A percentile compares a stretch with the other conserved stretches of the same genome.
Conservation (phyloP, 2,797 vertebrate species). For the Xiphorhynchus erythropygius region DNA sequence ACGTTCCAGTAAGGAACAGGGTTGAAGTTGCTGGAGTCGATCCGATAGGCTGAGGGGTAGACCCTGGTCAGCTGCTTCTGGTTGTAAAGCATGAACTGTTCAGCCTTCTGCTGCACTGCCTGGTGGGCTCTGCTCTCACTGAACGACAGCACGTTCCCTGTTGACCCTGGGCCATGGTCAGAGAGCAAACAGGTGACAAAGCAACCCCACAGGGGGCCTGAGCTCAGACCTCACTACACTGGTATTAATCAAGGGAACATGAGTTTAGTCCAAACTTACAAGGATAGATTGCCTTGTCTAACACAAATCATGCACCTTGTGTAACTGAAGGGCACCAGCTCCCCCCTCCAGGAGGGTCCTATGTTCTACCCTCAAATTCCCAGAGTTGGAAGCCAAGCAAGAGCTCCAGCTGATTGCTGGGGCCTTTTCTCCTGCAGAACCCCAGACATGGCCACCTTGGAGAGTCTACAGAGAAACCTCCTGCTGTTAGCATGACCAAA, state of each 20-base stretch:
- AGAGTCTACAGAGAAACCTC: neutral
- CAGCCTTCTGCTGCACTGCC: slow-evolving; percentile 89
- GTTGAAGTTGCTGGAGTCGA: slow-evolving; percentile 98
- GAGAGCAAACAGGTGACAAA: neutral
- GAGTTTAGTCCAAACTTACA: neutral
- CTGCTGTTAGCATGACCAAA: neutral
- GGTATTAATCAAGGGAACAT: neutral
- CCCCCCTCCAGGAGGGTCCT: neutral
- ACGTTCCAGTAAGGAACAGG: slow-evolving; percentile 96
- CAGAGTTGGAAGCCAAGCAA: neutral
- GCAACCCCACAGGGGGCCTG: neutral
- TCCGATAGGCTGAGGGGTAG: slow-evolving; percentile 96
- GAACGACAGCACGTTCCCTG: slow-evolving; percentile 93
- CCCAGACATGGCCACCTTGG: rapidly evolving
- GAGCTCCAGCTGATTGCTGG: neutral
- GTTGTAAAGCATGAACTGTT: slow-evolving; percentile 93
- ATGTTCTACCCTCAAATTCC: neutral
- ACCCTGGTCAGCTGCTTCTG: slow-evolving; percentile 93
- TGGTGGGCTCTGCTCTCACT: slow-evolving; percentile 94
- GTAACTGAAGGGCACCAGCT: neutral
- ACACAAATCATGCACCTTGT: rapidly evolving
- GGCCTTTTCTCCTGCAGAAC: neutral
- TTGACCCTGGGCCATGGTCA: slow-evolving; percentile 79
- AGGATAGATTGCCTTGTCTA: rapidly evolving
- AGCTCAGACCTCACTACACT: neutral